Percentiles rank a stretch among this genome's conserved stretches.
phyloP scores from a whole-genome alignment of 2,888 invertebrate genomes.

The Cephus runcator region DNA sequence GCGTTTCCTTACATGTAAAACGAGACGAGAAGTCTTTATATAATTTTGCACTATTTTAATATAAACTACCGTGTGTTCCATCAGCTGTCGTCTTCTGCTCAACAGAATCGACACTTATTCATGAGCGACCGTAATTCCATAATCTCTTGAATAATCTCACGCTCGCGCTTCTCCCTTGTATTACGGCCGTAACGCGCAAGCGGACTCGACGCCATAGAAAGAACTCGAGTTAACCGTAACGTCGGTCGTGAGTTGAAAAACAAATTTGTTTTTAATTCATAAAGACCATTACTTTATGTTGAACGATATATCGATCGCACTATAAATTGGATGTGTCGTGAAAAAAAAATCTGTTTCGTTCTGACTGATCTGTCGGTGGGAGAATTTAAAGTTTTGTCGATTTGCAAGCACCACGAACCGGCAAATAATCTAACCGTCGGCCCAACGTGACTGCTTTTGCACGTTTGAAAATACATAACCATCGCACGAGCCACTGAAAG shows the following conservation, averaged over 20 bases:
- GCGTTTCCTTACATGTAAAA: background rate
- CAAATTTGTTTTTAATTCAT: too few relatives aligned
- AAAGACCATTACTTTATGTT: background rate
- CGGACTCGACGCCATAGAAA: background rate
- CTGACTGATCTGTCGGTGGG: too few relatives aligned
- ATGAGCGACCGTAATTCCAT: background rate
- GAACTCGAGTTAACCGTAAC: background rate
- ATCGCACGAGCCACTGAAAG: background rate
- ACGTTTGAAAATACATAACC: background rate
- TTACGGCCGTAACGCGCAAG: background rate
- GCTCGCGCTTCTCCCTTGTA: background rate
- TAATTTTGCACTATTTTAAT: background rate
- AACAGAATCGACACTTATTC: background rate
- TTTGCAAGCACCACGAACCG: background rate
- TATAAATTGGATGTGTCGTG: background rate
- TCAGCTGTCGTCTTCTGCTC: background rate
- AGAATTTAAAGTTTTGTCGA: background rate
- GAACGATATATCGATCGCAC: background rate
- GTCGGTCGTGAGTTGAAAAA: background rate
- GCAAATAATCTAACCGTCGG: background rate
- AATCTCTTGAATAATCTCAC: background rate
- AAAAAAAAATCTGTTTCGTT: too few relatives aligned
- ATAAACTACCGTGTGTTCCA: background rate
- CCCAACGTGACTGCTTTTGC: background rate
- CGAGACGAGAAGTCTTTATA: background rate